Evolutionary conservation across 2,113 vertebrate genomes (phyloP), one percentile per base, ranked within the genome.

Genomic region (Dendrocopos noguchii): DNA sequence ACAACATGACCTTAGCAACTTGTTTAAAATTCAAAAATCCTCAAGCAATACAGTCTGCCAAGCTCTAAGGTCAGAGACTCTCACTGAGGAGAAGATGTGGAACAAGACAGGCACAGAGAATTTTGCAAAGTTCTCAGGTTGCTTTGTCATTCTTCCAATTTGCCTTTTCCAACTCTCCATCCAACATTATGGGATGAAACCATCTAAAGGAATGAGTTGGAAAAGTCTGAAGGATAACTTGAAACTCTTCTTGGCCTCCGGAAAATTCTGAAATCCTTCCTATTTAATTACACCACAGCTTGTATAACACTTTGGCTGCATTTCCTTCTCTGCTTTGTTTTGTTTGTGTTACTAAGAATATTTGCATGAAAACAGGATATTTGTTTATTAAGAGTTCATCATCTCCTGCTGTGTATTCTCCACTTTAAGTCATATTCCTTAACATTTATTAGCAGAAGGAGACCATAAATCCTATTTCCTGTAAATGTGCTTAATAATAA

Each of bases 261-360:
- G 82, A 94, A 97, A 95, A 84, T 88, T 91, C 79, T 95, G 80
- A 93, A 95, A 93, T 92, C 73, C n/a, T 27, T 88, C 39, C 65
- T 94, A 88, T 84, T 95, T 91, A 91, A 91, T 92, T 93, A 88
- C 73, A 91, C 59, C 79, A 79, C 82, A 87, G 76, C 81, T 95
- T 95, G 90, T 94, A 94, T 95, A 97, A 96, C 85, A 86, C 78
- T 95, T 96, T 96, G 95, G 93, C 95, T 95, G 44, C 44, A 86
- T 93, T 96, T 94, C 76, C 77, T 82, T 75, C 77, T 70, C 77
- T 86, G 87, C 83, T 95, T 93, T 95, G 84, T 88, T 95, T 95
- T 91, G 91, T 94, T 95, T 91, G 84, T 80, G 88, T 96, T 96
- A 95, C 96, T 96, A 94, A 93, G 93, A 97, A 90, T 96, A 96